These are phyloP conservation scores for Scaptomyza pallida DNA, from an alignment of 1,140 invertebrate genomes.

Conservation along the genomic window DNA sequence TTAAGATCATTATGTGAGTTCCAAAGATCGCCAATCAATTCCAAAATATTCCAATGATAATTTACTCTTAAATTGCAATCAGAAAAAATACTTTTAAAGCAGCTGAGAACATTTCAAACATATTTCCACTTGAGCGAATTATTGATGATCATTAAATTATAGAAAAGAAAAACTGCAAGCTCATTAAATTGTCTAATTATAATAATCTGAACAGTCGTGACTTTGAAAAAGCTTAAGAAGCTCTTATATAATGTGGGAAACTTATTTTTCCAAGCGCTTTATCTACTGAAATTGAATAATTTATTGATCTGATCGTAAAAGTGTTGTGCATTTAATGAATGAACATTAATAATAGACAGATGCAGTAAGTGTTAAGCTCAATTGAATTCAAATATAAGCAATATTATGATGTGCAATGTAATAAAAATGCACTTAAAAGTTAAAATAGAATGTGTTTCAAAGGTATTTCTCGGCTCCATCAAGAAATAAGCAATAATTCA, in stretches of 20 bases:
- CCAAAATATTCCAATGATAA: slow-evolving; percentile 11
- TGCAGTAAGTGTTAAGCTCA: neutral
- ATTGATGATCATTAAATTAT: slow-evolving; percentile 6
- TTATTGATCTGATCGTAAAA: neutral
- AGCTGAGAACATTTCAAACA: neutral
- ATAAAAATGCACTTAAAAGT: neutral
- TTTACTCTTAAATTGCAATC: slow-evolving; percentile 6
- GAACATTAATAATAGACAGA: neutral
- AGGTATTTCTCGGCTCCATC: too few species aligned
- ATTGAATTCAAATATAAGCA: neutral
- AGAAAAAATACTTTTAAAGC: neutral
- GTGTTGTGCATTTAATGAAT: neutral
- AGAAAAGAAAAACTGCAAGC: neutral
- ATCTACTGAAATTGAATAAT: slow-evolving; percentile 23
- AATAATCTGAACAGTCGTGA: slow-evolving; percentile 1
- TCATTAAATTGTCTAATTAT: slow-evolving; percentile 4
- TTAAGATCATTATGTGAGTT: slow-evolving; percentile 32
- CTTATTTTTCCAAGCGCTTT: slow-evolving; percentile 5
- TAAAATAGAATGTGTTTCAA: too few species aligned
- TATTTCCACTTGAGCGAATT: neutral
- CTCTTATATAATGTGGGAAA: neutral
- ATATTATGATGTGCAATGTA: neutral
- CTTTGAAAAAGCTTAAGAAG: slow-evolving; percentile 8
- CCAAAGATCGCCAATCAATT: slow-evolving; percentile 25
- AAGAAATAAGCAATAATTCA: too few species aligned